Evolutionary conservation across 2,888 invertebrate genomes (phyloP), one percentile per base, ranked within the genome.

Genomic region (Athripsodes cinereus): DNA sequence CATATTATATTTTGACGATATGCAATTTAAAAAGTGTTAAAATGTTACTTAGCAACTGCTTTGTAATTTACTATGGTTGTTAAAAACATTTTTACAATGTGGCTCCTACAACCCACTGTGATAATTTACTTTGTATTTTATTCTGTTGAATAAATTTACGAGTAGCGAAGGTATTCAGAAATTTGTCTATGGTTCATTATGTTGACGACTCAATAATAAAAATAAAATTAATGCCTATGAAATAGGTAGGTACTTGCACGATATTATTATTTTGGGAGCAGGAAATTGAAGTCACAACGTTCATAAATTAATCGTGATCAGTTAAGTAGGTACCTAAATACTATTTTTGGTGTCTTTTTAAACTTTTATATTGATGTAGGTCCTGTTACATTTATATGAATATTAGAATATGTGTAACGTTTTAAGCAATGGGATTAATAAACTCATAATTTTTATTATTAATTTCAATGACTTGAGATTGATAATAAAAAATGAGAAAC

Each of bases 111-210:
- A 13, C 5, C 52, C 21, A 18, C 20, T 51, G 22, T 18, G 31
- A 8, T 31, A 11, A 11, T 31, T 31, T 31, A n/a, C n/a, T n/a
- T n/a, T n/a, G n/a, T 26, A 6, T 26, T 26, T 26, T 26, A 3
- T 26, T 26, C 10, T 26, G 10, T 26, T 26, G 26, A 26, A 26
- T 26, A 26, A 3, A 26, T 3, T n/a, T n/a, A n/a, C 31, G 51
- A 56, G 56, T 56, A 51, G 52, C 52, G 47, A 22, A 19, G 26
- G 22, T 20, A 52, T 26, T 57, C 44, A 55, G n/a, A 48, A 48
- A 40, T 40, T 40, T 40, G 40, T 40, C 40, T 40, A 40, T 40
- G 40, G 40, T 40, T 40, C 40, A 40, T 40, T 40, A 40, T 40
- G 40, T 40, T 40, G 40, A 40, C 40, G 40, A 8, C 40, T 40